Percentiles rank a stretch among this genome's conserved stretches.
These are phyloP conservation scores for Actinernus sp. DNA, from an alignment of 92 coral and sea anemone species.

Conservation along the genomic window DNA sequence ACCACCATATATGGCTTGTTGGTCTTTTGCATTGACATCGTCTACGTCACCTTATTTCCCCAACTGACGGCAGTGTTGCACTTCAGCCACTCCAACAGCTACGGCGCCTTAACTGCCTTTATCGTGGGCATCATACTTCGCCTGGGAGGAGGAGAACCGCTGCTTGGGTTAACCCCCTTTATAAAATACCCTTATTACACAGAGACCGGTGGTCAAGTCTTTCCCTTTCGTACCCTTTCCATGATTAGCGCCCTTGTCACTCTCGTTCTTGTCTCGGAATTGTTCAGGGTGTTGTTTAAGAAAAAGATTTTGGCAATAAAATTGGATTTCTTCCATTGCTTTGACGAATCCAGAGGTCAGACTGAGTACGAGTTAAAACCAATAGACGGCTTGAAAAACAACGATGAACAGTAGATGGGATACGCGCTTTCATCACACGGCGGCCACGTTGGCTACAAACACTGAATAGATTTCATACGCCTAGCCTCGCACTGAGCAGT, in stretches of 20 bases:
- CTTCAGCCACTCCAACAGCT: neutral
- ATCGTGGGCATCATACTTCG: conserved; percentile 8
- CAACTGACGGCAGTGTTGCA: conserved; percentile 3
- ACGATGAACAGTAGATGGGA: too few species aligned
- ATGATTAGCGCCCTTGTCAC: conserved; percentile 1
- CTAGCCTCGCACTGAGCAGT: too few species aligned
- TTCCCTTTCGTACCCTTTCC: conserved; percentile 6
- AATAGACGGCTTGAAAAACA: neutral
- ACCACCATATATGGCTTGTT: neutral
- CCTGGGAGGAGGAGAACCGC: conserved; percentile 9
- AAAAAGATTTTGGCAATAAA: neutral
- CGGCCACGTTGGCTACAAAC: too few species aligned
- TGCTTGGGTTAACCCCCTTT: neutral
- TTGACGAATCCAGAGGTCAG: neutral
- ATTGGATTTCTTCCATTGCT: conserved; percentile 9
- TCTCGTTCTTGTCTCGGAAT: conserved; percentile 1
- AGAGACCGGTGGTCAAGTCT: conserved; percentile 9
- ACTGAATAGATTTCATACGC: too few species aligned
- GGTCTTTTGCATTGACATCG: neutral
- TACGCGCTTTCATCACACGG: too few species aligned
- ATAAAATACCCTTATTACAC: conserved; percentile 18
- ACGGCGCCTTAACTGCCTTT: conserved; percentile 7
- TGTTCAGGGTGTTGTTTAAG: conserved; percentile 1
- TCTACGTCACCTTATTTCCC: neutral
- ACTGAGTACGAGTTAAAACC: too few species aligned